Conservation (phyloP, 1,140 invertebrate species). For the Drosophila tristis region DNA sequence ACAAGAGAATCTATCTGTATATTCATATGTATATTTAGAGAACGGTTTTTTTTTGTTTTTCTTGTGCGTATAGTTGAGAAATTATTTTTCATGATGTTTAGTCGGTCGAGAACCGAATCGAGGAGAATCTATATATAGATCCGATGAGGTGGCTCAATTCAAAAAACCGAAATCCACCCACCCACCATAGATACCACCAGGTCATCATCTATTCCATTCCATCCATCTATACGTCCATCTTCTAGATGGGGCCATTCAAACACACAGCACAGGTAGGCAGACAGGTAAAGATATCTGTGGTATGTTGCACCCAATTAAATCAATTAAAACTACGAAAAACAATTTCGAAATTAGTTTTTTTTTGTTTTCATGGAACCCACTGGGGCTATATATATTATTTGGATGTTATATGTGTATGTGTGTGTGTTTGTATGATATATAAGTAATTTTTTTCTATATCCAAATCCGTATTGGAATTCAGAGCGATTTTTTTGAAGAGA, state of each 20-base stretch:
- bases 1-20: constrained; percentile 29
- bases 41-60: constrained; percentile 5
- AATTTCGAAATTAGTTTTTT: constrained; percentile 36
- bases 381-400: constrained; percentile 76
- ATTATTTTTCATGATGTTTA: constrained; percentile 68
- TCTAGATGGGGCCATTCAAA: constrained; percentile 9
- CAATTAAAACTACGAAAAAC: constrained; percentile 49
- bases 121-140: constrained; percentile 63
- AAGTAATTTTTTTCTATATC: constrained; percentile 33
- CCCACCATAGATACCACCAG: no score
- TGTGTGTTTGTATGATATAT: constrained; percentile 32
- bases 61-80: constrained; percentile 64
- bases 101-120: constrained; percentile 53
- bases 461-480: constrained; percentile 42
- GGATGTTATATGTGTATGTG: constrained; percentile 62
- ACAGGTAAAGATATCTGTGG: constrained; percentile 30
- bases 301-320: constrained; percentile 64
- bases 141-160: constrained; percentile 64
- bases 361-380: constrained; percentile 78
- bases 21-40: constrained; percentile 24
- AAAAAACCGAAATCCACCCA: constrained; percentile 18
- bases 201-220: no score
- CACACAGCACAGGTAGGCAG: constrained; percentile 17
- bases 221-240: constrained; percentile 32
- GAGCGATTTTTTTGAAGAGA: constrained; percentile 30